phyloP scores from a whole-genome alignment of 2,797 vertebrate species.

The Luscinia luscinia region DNA sequence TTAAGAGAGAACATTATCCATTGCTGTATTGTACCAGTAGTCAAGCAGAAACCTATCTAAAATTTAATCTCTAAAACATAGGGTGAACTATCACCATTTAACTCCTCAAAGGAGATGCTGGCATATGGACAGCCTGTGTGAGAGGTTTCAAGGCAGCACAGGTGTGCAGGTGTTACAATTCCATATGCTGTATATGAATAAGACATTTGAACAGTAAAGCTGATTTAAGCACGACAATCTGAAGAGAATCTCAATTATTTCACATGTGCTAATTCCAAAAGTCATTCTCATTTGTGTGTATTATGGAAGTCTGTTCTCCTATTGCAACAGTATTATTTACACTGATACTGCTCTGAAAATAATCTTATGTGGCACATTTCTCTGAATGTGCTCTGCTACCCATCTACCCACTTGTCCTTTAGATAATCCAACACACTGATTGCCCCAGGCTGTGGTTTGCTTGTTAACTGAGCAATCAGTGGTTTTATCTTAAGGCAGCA shows the following conservation, averaged over 20 bases:
- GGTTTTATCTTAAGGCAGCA: neutral
- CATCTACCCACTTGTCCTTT: neutral
- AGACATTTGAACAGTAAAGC: neutral
- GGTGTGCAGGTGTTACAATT: neutral
- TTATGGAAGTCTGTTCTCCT: neutral
- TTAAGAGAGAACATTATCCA: neutral
- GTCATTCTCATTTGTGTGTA: neutral
- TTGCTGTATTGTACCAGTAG: neutral
- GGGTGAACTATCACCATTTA: neutral
- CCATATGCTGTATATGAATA: neutral
- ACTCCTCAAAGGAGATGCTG: neutral
- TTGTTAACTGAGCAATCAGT: neutral
- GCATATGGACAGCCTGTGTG: neutral
- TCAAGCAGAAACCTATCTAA: rapidly evolving
- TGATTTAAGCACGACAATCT: neutral
- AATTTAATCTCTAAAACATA: neutral
- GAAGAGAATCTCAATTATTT: neutral
- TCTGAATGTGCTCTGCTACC: neutral
- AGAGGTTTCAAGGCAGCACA: neutral
- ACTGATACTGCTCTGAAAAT: neutral
- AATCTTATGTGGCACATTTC: neutral
- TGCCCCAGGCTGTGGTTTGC: neutral
- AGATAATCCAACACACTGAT: rapidly evolving
- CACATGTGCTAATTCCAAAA: neutral
- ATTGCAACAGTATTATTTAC: neutral